Base-by-base conservation (phyloP, 2,113 vertebrate species). In the Entosphenus tridentatus region DNA sequence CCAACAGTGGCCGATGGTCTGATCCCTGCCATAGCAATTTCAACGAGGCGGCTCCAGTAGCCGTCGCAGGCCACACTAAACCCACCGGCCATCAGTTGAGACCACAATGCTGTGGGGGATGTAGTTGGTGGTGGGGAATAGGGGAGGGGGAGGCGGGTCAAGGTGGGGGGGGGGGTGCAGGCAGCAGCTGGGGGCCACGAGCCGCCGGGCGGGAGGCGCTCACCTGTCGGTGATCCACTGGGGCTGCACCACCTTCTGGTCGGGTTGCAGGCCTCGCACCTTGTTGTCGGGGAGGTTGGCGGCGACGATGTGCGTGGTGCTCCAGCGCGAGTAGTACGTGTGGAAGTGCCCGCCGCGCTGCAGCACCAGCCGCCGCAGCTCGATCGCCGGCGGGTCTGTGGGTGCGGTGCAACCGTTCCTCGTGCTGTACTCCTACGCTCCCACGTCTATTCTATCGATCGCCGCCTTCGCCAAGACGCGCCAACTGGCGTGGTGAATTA, bases 181-280 rank as follows among this genome's bases (percentile, higher is more conserved):
- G 39, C 39, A 39, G 39, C 39, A 39, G 39, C 39, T 39, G 39
- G 39, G 39, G 39, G 39, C 39, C 39, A 7, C 39, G 39, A 39
- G 39, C 39, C 39, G 39, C 39, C 39, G 39, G 39, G 39, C 39
- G 39, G 39, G 39, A 39, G 39, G 39, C 6, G 39, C 75, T 73
- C 73, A 95, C 93, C 93, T 96, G 78, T 97, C 92, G 72, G 86
- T 79, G 71, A 98, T 93, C 93, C 93, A 98, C 70, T 88, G 84
- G 7, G 93, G 91, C 39, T 84, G 81, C 70, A 97, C 88, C 70
- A 97, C 84, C 78, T 95, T 97, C 76, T 96, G 86, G 57, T 83
- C 86, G 77, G 81, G 87, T 39, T 39, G 39, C 71, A 98, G 74
- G 75, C 88, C 88, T 78, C 89, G 82, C 73, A 98, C 88, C 82